A percentile compares a stretch with the other conserved stretches of the same genome.
Evolutionary conservation across 2,113 vertebrate genomes (phyloP).

Genomic region (Epinephelus moara): DNA sequence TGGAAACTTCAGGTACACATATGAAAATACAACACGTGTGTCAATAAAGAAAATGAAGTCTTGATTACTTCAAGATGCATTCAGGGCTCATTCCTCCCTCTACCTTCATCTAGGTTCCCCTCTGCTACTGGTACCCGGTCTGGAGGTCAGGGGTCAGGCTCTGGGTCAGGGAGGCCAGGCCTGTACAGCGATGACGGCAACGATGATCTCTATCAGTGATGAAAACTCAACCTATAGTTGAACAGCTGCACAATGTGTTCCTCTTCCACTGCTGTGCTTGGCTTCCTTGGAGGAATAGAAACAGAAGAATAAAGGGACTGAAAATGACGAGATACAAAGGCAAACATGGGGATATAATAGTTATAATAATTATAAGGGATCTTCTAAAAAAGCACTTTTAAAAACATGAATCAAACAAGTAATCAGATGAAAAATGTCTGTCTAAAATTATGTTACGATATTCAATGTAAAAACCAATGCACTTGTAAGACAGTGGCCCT

Average conservation of each 20-base stretch:
- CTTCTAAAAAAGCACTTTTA: neutral
- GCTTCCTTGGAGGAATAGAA: neutral
- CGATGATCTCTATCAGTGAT: conserved; percentile 87
- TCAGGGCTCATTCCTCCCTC: neutral
- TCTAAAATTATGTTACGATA: neutral
- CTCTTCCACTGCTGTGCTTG: neutral
- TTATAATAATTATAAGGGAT: neutral
- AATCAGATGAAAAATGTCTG: neutral
- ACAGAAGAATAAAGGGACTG: neutral
- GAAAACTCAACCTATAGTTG: neutral
- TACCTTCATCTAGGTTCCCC: conserved; percentile 78
- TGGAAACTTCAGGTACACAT: conserved; percentile 95
- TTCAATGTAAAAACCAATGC: neutral
- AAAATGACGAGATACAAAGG: neutral
- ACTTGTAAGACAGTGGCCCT: neutral
- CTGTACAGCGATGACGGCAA: conserved; percentile 79
- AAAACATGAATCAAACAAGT: conserved; percentile 4
- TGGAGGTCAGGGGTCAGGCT: conserved; percentile 61
- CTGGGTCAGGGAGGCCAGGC: conserved; percentile 61
- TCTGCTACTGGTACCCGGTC: conserved; percentile 74
- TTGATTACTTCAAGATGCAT: neutral
- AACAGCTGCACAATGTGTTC: neutral
- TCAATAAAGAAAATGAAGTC: conserved; percentile 84
- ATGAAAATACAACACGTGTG: neutral
- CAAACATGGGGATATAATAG: neutral